Percentiles rank a stretch among this genome's conserved stretches.
Evolutionary conservation across 2,888 invertebrate genomes (phyloP).

Genomic region (Barypeithes pellucidus): DNA sequence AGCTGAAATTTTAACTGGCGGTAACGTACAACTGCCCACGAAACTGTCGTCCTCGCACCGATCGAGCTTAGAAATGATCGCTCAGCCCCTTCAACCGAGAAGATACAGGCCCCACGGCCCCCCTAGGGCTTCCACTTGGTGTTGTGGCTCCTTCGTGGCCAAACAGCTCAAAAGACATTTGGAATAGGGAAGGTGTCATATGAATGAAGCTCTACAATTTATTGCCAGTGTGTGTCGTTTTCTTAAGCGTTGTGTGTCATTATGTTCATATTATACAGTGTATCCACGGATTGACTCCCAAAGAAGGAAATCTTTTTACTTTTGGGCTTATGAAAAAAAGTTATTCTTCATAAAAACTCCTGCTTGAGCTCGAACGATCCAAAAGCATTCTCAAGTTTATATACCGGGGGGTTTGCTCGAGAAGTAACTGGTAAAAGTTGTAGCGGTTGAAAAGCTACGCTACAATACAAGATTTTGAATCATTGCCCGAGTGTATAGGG

Average conservation of each 20-base stretch:
- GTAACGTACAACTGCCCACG: constrained; percentile 82
- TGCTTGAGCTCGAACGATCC: no score
- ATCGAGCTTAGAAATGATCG: constrained; percentile 67
- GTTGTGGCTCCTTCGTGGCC: constrained; percentile 84
- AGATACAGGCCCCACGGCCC: constrained; percentile 69
- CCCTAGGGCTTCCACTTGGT: constrained; percentile 81
- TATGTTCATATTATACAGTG: no score
- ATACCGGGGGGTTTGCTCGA: no score
- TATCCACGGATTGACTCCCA: no score
- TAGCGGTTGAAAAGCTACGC: no score
- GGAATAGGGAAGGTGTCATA: constrained; percentile 73
- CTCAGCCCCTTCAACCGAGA: constrained; percentile 66
- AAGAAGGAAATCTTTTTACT: no score
- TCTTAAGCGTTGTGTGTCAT: constrained; percentile 20
- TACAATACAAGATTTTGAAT: no score
- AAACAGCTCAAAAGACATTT: constrained; percentile 84
- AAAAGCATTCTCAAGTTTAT: no score
- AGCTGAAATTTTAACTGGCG: constrained; percentile 80
- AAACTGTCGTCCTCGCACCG: constrained; percentile 67
- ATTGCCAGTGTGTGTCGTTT: constrained; percentile 29
- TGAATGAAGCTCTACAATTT: neutral
- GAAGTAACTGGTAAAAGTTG: no score
- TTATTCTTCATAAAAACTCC: no score
- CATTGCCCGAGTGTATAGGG: no score
- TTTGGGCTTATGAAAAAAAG: no score